Evolutionary conservation across 2,113 vertebrate genomes (phyloP), one percentile per base, ranked within the genome.

Genomic region (Athene cunicularia): DNA sequence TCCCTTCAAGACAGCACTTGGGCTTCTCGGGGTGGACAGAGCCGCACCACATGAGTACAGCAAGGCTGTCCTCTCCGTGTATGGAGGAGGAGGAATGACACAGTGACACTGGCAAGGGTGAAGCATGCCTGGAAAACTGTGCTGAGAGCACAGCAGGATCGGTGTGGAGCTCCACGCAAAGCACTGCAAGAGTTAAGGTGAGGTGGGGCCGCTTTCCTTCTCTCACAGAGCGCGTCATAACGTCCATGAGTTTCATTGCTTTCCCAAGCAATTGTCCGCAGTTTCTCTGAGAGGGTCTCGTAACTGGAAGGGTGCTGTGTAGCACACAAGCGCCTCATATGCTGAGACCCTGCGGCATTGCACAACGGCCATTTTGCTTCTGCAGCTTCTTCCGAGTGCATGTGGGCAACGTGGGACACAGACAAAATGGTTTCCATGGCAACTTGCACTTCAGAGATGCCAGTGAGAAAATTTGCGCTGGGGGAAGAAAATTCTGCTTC

Each of bases 371-470:
- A 97, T 97, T 97, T 97, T 86, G 89, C 96, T 94, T 80, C 87
- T 70, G 89, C 93, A 89, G 93, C 63, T 95, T 80, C 89, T 88
- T 75, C 90, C 1, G 6, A 88, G 86, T 27, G 77, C 83, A 35
- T 94, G 94, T 95, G 92, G 96, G 96, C 96, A 95, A 97, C 80
- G 39, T 96, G 97, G 97, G 97, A 95, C 92, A 90, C 96, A 88
- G 97, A 27, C 96, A 59, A 96, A 95, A 94, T 79, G 53, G 97
- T 98, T 97, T 89, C 97, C 96, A 97, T 97, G 86, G 96, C 95
- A 97, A 98, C 97, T 62, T 47, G 21, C 90, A 94, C 96, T 96
- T 96, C 81, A 88, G 94, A 80, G 84, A 97, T 97, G 96, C 95
- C 96, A 95, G 90, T 41, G 92, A 94, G 90, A 83, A 92, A 92